Evolutionary conservation across 2,888 invertebrate genomes (phyloP).

Genomic region (Cylloceria caligata): DNA sequence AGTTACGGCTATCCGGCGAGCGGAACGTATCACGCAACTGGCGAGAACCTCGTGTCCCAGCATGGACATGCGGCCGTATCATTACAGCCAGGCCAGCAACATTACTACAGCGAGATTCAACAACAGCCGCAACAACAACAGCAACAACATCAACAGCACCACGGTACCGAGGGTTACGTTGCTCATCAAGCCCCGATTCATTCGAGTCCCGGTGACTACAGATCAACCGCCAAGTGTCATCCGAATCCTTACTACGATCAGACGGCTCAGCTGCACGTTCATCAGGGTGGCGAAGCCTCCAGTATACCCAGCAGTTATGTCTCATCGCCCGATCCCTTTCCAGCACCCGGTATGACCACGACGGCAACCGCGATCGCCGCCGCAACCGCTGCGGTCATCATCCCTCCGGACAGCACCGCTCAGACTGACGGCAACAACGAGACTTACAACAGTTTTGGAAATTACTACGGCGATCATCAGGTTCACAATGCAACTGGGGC

Average conservation of each 20-base stretch:
- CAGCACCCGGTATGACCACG: constrained; percentile 84
- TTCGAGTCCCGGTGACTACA: constrained; percentile 75
- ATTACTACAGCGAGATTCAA: constrained; percentile 85
- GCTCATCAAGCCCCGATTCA: constrained; percentile 77
- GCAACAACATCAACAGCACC: constrained; percentile 80
- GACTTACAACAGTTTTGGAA: constrained; percentile 89
- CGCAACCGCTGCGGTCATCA: constrained; percentile 86
- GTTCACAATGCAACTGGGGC: constrained; percentile 85
- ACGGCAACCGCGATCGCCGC: constrained; percentile 84
- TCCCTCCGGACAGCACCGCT: constrained; percentile 86
- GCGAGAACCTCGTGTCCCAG: constrained; percentile 81
- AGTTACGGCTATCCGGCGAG: constrained; percentile 79
- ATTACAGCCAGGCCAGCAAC: constrained; percentile 78
- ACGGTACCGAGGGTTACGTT: constrained; percentile 77
- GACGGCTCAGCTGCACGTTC: constrained; percentile 80
- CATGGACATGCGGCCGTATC: constrained; percentile 84
- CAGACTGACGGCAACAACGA: constrained; percentile 87
- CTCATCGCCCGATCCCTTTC: constrained; percentile 85
- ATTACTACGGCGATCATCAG: constrained; percentile 86
- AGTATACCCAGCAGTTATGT: constrained; percentile 85
- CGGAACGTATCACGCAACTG: constrained; percentile 75
- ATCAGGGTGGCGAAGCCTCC: constrained; percentile 85
- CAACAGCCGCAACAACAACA: constrained; percentile 84
- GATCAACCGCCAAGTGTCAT: constrained; percentile 79
- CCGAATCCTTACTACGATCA: constrained; percentile 81